These are phyloP conservation scores for Chorisops tibialis DNA, from an alignment of 2,888 invertebrate genomes.

Conservation along the genomic window DNA sequence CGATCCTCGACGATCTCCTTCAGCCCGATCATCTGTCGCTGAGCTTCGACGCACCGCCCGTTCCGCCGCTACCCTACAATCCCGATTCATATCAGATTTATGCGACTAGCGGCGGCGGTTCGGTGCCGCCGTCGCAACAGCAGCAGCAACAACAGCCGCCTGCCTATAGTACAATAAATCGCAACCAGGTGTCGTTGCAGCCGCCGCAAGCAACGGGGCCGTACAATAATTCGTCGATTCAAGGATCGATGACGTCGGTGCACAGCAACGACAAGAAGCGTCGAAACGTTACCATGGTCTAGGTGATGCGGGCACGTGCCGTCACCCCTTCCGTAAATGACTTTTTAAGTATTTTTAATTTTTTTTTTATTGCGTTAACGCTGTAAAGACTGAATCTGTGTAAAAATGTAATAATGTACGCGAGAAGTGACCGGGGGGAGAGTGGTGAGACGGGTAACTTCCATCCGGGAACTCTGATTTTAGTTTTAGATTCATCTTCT, in stretches of 20 bases:
- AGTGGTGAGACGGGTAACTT: too few relatives aligned
- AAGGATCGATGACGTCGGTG: conserved; percentile 57
- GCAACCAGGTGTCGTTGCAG: conserved; percentile 1
- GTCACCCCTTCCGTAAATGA: too few relatives aligned
- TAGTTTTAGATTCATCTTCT: too few relatives aligned
- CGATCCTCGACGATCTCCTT: conserved; percentile 30
- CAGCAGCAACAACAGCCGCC: conserved; percentile 39
- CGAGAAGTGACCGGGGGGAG: too few relatives aligned
- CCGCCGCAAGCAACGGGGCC: conserved; percentile 32
- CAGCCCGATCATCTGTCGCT: not conserved
- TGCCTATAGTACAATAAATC: conserved; percentile 49
- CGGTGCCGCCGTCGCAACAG: not conserved
- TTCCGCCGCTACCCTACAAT: conserved; percentile 54
- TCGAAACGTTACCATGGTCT: conserved; percentile 62
- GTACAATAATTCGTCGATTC: not conserved
- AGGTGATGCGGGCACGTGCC: too few relatives aligned
- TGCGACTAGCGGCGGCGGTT: not conserved
- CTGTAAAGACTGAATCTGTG: too few relatives aligned
- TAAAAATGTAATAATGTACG: too few relatives aligned
- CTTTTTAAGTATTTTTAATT: too few relatives aligned
- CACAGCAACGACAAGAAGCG: conserved; percentile 53
- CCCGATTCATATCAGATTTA: conserved; percentile 11
- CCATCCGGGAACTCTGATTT: too few relatives aligned
- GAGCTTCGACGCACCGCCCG: conserved; percentile 51
- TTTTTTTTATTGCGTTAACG: too few relatives aligned